A percentile compares a stretch with the other conserved stretches of the same genome.
phyloP scores from a whole-genome alignment of 2,797 vertebrate species.

The Anabacerthia variegaticeps region DNA sequence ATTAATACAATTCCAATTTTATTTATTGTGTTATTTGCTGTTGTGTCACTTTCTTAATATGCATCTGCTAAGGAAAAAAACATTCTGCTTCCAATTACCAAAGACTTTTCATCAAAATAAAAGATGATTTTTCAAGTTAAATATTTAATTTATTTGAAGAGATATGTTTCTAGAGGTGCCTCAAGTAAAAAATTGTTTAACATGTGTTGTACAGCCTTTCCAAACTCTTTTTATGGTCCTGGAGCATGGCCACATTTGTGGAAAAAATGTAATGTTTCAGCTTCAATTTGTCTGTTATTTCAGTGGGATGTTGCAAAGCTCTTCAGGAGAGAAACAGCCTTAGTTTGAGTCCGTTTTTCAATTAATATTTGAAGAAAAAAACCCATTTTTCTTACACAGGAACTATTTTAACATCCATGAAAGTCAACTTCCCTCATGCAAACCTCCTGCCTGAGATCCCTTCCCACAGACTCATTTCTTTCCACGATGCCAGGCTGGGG shows the following conservation, averaged over 20 bases:
- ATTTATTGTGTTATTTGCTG: neutral
- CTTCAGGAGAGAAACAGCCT: neutral
- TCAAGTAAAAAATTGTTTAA: conserved; percentile 37
- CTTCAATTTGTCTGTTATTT: conserved; percentile 19
- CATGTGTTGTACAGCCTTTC: conserved; percentile 43
- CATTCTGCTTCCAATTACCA: conserved; percentile 4
- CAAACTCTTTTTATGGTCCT: conserved; percentile 35
- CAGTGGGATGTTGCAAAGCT: neutral
- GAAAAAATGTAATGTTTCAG: conserved; percentile 40
- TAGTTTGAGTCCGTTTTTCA: neutral
- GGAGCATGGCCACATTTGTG: conserved; percentile 33
- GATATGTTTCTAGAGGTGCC: conserved; percentile 31
- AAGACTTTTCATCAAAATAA: neutral
- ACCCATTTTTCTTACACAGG: neutral
- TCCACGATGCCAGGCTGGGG: accelerated
- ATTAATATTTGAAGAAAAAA: neutral
- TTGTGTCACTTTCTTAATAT: neutral
- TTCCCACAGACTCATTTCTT: neutral
- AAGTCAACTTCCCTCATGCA: neutral
- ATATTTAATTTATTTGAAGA: conserved; percentile 6
- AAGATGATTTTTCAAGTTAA: neutral
- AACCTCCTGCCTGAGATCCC: neutral
- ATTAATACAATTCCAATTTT: neutral
- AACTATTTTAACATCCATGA: neutral
- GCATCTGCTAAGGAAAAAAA: neutral